phyloP scores from a whole-genome alignment of 2,888 invertebrate genomes.

The Lagria hirta region DNA sequence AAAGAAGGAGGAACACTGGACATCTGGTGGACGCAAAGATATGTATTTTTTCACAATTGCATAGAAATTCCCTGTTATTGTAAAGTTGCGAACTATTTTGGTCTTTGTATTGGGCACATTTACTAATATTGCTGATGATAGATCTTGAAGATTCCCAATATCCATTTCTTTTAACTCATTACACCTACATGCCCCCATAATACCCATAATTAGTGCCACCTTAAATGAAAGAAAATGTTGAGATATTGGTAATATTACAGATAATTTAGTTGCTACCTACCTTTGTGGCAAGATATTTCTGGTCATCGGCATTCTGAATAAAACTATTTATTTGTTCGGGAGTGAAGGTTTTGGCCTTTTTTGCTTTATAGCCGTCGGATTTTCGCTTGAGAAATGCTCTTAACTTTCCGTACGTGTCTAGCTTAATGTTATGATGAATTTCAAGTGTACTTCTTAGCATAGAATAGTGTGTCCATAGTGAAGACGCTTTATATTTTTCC shows the following conservation, averaged over 20 bases:
- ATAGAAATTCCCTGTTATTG: too few relatives aligned
- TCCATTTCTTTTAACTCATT: constrained; percentile 25
- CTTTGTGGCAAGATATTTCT: constrained; percentile 32
- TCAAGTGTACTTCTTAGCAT: constrained; percentile 14
- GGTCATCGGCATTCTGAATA: constrained; percentile 34
- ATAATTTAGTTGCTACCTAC: constrained; percentile 4
- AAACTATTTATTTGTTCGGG: constrained; percentile 32
- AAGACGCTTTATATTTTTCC: constrained; percentile 19
- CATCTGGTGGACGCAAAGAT: too few relatives aligned
- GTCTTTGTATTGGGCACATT: too few relatives aligned
- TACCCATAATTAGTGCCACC: constrained; percentile 17
- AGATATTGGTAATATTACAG: too few relatives aligned
- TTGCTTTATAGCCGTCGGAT: constrained; percentile 31
- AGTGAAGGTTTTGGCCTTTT: constrained; percentile 36
- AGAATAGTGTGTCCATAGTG: constrained; percentile 20
- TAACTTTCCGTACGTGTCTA: constrained; percentile 12
- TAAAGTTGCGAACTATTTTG: too few relatives aligned
- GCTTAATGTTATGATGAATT: constrained; percentile 20
- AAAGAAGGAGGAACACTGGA: too few relatives aligned
- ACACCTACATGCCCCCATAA: constrained; percentile 26
- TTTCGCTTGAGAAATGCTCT: constrained; percentile 30
- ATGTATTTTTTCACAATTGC: too few relatives aligned
- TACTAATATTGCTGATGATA: too few relatives aligned
- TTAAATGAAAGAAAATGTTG: too few relatives aligned
- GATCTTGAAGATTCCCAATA: too few relatives aligned